Conservation (phyloP, 2,113 vertebrate genomes). For the Oxyura jamaicensis region DNA sequence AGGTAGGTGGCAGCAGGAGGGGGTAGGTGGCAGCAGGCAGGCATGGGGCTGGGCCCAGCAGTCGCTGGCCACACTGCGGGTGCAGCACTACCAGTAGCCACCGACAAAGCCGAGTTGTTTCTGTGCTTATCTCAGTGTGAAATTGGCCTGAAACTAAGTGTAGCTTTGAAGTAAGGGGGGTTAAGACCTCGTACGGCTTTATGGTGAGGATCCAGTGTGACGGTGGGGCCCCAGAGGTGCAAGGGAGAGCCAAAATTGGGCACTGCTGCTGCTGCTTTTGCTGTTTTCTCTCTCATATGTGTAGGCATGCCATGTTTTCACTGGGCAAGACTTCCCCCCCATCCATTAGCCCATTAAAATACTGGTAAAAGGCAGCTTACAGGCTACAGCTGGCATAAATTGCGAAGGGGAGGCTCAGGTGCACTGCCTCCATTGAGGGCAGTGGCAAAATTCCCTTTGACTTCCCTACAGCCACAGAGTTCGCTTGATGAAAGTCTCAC, state of each 20-base stretch:
- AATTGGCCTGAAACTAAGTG: background rate
- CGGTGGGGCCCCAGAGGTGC: background rate
- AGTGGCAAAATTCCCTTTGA: background rate
- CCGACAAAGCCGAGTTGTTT: fast-evolving
- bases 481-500: background rate
- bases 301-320: fast-evolving
- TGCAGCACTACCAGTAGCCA: no score
- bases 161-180: background rate
- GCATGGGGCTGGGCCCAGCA: background rate
- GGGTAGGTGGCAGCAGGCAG: background rate
- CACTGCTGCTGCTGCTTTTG: background rate
- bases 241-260: background rate
- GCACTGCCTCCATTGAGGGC: fast-evolving
- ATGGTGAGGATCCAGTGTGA: fast-evolving
- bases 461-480: background rate
- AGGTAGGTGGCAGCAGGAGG: background rate
- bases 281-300: background rate
- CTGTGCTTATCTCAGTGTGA: fast-evolving
- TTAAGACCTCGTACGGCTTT: background rate
- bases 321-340: background rate
- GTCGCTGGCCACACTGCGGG: no score
- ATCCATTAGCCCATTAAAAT: background rate
- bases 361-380: fast-evolving
- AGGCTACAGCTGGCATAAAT: background rate
- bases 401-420: background rate